Base-by-base conservation (phyloP, 2,888 invertebrate genomes). In the Synanthedon andrenaeformis region DNA sequence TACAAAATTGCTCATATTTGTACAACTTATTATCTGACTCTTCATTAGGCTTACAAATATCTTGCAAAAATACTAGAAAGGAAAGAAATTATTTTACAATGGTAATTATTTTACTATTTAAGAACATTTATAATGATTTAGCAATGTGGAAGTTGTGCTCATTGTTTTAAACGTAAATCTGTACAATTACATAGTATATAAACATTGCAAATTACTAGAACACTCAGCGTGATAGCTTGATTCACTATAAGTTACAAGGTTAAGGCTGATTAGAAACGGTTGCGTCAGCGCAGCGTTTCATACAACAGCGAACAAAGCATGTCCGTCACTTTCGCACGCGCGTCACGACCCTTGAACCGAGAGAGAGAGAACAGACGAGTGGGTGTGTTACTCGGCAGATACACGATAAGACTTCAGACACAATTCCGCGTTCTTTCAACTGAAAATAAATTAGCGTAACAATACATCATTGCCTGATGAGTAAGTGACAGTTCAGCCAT, bases 221-320 rank as follows among this genome's bases (percentile, higher is more conserved):
- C 45, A 42, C 42, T 42, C 42, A n/a, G 45, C n/a, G 45, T 45
- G 60, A 67, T 65, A 77, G 74, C 69, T 74, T 66, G 69, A 76
- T 72, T 69, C 69, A 67, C 62, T 72, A 69, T 80, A 83, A 83
- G 82, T 61, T 72, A 69, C 81, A 83, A 83, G 82, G 82, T 81
- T 82, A 83, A 80, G 82, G 79, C 66, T 75, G 72, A 78, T 76
- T 73, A 70, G 70, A 71, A n/a, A 59, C 67, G 65, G 64, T 45
- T 60, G 67, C 70, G 74, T 64, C 62, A 52, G 70, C 69, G 67
- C 69, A 65, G 58, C 53, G 42, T 14, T 55, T 58, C 59, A 41
- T 57, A 61, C 54, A 61, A 35, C 12, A 55, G 55, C 54, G 63
- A 52, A 59, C 59, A 62, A 63, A 64, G 59, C 56, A 62, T 60